Evolutionary conservation across 1,140 invertebrate genomes (phyloP), one percentile per base, ranked within the genome.

Genomic region (Drosophila repleta): DNA sequence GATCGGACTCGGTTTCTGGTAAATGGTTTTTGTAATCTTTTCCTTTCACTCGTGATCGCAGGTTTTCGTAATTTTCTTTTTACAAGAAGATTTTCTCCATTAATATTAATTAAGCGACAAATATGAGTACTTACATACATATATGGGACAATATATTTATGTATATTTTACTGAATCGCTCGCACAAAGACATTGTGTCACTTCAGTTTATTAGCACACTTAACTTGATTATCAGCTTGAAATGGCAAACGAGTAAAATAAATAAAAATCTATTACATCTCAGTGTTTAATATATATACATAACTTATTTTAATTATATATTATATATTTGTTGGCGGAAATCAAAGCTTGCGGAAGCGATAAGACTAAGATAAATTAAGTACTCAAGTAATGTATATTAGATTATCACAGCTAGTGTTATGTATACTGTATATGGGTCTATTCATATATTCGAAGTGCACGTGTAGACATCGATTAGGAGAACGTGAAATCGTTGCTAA

Each of bases 131-230:
- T 1, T 41, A 21, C 18, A 43, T 43, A 43, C 0, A 17, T 6
- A 17, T 8, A 15, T 43, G n/a, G 17, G 6, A 8, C 17, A 43
- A 43, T 17, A 43, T 43, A 43, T 45, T 10, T 32, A 39, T 15
- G 18, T 43, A 43, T 52, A 20, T 32, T 51, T 72, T 43, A 72
- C 69, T 15, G 13, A 56, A 41, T 43, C 15, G 37, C 18, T 7
- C 3, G 32, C 51, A 53, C 32, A 56, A 56, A 57, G 55, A 57
- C n/a, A n/a, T 18, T 90, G 80, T 89, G 84, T 84, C 84, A 89
- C 60, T 57, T 75, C 65, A 84, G 84, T 89, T 89, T 90, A 79
- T 81, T 82, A 84, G 61, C 78, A 85, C 58, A 77, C 58, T 89
- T 74, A 39, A 78, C 43, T 37, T 39, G 74, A 79, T 74, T 76